Conservation (phyloP, 1,140 invertebrate species). For the Drosophila arizonae region DNA sequence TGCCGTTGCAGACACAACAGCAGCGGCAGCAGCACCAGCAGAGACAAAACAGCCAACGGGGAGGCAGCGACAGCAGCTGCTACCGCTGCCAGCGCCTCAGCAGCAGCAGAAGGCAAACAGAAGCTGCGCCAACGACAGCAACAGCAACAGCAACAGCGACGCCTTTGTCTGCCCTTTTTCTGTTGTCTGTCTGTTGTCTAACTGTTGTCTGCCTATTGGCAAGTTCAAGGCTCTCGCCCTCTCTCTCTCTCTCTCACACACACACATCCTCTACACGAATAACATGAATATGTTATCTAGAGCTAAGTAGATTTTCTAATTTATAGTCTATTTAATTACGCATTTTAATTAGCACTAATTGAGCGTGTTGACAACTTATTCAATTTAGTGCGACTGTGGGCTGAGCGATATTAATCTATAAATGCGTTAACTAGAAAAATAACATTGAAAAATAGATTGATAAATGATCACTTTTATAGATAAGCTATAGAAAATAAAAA, state of each 20-base stretch:
- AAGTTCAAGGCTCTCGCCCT: conserved; percentile 54
- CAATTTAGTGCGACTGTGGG: neutral
- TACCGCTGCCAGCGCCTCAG: neutral
- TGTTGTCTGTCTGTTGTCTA: conserved; percentile 14
- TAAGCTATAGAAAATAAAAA: no score
- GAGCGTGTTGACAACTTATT: conserved; percentile 10
- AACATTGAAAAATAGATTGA: no score
- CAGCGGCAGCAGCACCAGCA: neutral
- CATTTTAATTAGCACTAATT: conserved; percentile 31
- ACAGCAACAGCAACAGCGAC: neutral
- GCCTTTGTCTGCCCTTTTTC: conserved; percentile 9
- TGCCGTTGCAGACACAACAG: conserved; percentile 40
- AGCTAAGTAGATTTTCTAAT: conserved; percentile 15
- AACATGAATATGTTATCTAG: conserved; percentile 1
- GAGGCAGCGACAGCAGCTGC: conserved; percentile 24
- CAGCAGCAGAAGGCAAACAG: conserved; percentile 19
- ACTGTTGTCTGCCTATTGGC: conserved; percentile 28
- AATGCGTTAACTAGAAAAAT: neutral
- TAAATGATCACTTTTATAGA: no score
- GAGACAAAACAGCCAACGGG: conserved; percentile 35
- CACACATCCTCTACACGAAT: neutral
- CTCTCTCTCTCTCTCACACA: neutral
- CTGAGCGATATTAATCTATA: neutral
- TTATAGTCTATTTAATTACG: conserved; percentile 19
- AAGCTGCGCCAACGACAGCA: conserved; percentile 14